Percentiles rank a stretch among this genome's conserved stretches.
These are phyloP conservation scores for Amia ocellicauda DNA, from an alignment of 2,113 vertebrate genomes.

Conservation along the genomic window DNA sequence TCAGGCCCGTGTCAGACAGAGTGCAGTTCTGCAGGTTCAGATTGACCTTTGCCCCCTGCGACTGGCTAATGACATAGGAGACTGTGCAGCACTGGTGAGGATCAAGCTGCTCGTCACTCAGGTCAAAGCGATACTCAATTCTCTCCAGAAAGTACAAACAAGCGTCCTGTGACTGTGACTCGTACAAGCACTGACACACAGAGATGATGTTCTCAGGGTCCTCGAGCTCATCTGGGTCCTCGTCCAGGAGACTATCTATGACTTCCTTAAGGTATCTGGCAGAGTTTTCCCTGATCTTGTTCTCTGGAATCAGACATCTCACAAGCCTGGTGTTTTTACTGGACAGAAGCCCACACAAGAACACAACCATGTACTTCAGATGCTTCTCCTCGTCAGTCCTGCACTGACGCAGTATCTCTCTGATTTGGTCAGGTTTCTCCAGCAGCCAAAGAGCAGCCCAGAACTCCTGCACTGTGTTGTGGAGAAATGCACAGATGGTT, in stretches of 20 bases:
- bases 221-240: neutral
- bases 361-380: slow-evolving; percentile 30
- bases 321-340: slow-evolving; percentile 17
- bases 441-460: slow-evolving; percentile 34
- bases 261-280: slow-evolving; percentile 9
- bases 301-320: slow-evolving; percentile 20
- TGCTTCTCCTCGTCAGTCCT: slow-evolving; percentile 26
- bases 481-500: slow-evolving; percentile 23
- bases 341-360: slow-evolving; percentile 31
- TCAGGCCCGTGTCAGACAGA: slow-evolving; percentile 6
- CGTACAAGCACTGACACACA: slow-evolving; percentile 36
- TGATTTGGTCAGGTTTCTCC: slow-evolving; percentile 22
- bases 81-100: slow-evolving; percentile 36
- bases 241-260: slow-evolving; percentile 11
- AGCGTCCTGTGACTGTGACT: slow-evolving; percentile 26
- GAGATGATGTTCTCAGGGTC: slow-evolving; percentile 24
- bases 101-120: slow-evolving; percentile 25
- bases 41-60: slow-evolving; percentile 16
- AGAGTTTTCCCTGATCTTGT: slow-evolving; percentile 15
- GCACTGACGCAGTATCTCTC: slow-evolving; percentile 20
- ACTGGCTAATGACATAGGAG: slow-evolving; percentile 29
- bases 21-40: slow-evolving; percentile 24
- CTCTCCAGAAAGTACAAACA: slow-evolving; percentile 28
- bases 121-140: slow-evolving; percentile 19
- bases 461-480: slow-evolving; percentile 40